Percentiles rank a stretch among this genome's conserved stretches.
These are phyloP conservation scores for Eueremaeus valkanovi DNA, from an alignment of 2,888 invertebrate species.

Conservation along the genomic window DNA sequence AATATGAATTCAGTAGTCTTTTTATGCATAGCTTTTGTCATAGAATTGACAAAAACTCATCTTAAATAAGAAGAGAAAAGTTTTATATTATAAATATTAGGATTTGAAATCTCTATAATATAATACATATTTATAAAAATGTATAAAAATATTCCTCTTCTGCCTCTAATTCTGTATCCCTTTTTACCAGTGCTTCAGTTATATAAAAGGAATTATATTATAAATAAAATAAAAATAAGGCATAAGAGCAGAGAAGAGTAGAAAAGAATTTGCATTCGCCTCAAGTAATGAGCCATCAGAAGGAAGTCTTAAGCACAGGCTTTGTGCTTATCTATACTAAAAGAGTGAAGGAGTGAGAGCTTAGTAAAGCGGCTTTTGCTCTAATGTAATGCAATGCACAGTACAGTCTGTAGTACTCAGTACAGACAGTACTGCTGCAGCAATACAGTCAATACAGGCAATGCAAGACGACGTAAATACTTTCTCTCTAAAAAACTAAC, in stretches of 20 bases:
- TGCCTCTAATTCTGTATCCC: slow-evolving; percentile 10
- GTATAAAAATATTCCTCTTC: neutral
- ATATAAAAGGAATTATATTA: slow-evolving; percentile 31
- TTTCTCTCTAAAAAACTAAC: neutral
- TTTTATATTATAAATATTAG: slow-evolving; percentile 6
- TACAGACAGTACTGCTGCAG: no score
- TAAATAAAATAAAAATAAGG: no score
- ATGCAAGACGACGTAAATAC: slow-evolving; percentile 8
- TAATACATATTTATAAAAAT: neutral
- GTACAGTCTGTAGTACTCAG: no score
- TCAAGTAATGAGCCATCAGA: slow-evolving; percentile 34
- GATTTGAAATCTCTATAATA: slow-evolving; percentile 27
- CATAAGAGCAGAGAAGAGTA: neutral
- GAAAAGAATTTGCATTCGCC: slow-evolving; percentile 29
- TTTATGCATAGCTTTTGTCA: slow-evolving; percentile 4
- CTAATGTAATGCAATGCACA: slow-evolving; percentile 9
- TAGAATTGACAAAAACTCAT: slow-evolving; percentile 16
- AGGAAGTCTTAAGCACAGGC: slow-evolving; percentile 27
- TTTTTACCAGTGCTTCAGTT: slow-evolving; percentile 2
- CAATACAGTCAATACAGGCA: no score
- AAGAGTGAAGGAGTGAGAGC: slow-evolving; percentile 13
- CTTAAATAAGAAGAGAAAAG: neutral
- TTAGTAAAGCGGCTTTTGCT: slow-evolving; percentile 16
- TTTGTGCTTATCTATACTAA: slow-evolving; percentile 15
- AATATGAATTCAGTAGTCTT: neutral